These are phyloP conservation scores for Anarsia innoxiella DNA, from an alignment of 2,888 invertebrate genomes.

Conservation along the genomic window DNA sequence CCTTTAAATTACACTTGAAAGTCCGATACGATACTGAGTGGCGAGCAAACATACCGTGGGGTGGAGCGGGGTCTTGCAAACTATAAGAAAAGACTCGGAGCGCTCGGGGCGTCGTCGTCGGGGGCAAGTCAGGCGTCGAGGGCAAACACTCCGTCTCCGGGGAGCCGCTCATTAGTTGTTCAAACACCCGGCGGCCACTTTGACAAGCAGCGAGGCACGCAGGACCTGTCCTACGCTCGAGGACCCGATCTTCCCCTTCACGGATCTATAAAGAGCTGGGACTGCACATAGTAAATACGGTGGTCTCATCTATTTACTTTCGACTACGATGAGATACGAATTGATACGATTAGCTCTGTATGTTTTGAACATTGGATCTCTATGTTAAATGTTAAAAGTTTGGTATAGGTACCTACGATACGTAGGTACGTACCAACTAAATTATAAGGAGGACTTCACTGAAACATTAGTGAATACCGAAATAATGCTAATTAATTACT, in stretches of 20 bases:
- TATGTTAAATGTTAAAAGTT: too few species aligned
- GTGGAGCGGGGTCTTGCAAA: too few species aligned
- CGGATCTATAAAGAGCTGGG: conserved; percentile 55
- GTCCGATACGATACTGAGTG: conserved; percentile 53
- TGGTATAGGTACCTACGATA: too few species aligned
- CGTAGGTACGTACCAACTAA: too few species aligned
- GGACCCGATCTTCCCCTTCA: conserved; percentile 55
- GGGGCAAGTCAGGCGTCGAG: conserved; percentile 47
- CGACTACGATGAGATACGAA: conserved; percentile 29
- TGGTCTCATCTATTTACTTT: conserved; percentile 43
- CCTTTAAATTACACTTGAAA: conserved; percentile 49
- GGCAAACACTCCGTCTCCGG: conserved; percentile 67
- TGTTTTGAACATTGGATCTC: conserved; percentile 2
- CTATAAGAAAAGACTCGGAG: conserved; percentile 52
- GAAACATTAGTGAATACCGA: too few species aligned
- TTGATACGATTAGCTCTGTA: conserved; percentile 20
- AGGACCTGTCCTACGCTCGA: conserved; percentile 35
- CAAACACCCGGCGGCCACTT: conserved; percentile 73
- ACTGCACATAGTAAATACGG: conserved; percentile 50
- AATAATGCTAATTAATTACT: too few species aligned
- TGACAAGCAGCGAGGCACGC: conserved; percentile 65
- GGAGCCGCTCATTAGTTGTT: conserved; percentile 73
- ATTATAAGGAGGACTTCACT: too few species aligned
- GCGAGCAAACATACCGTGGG: conserved; percentile 41
- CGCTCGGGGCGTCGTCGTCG: conserved; percentile 41